phyloP scores from a whole-genome alignment of 92 coral and sea anemone species.

The Porites evermanni region DNA sequence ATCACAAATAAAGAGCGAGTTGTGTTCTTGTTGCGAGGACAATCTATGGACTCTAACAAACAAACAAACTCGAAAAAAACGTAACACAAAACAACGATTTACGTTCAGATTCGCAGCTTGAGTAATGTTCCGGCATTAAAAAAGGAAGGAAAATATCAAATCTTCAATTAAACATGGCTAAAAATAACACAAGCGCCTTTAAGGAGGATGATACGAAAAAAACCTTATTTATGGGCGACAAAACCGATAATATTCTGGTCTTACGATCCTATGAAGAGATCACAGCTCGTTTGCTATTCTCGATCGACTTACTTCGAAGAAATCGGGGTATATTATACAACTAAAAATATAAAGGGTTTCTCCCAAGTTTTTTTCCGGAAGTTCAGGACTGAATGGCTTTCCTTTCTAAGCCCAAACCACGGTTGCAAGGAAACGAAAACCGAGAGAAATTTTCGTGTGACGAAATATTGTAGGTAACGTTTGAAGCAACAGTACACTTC shows the following conservation, averaged over 20 bases:
- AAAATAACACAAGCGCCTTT: neutral
- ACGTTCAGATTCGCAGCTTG: neutral
- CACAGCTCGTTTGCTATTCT: slow-evolving; percentile 9
- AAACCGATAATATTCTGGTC: slow-evolving; percentile 4
- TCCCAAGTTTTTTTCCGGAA: neutral
- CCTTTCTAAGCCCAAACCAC: neutral
- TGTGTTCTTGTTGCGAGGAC: neutral
- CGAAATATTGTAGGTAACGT: neutral
- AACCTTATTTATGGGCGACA: neutral
- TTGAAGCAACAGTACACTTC: neutral
- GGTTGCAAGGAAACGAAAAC: neutral
- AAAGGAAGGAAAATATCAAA: too few relatives aligned
- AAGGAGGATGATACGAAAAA: slow-evolving; percentile 1
- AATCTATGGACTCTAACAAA: slow-evolving; percentile 4
- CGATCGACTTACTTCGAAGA: neutral
- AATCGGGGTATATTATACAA: neutral
- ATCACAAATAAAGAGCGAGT: neutral
- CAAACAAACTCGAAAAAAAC: slow-evolving; percentile 11
- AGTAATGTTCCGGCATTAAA: neutral
- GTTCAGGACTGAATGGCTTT: neutral
- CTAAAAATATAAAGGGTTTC: neutral
- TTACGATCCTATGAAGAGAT: neutral
- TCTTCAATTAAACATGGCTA: neutral
- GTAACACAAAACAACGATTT: neutral
- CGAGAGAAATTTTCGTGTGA: neutral